These are phyloP conservation scores for Agonopterix subpropinquella DNA, from an alignment of 2,888 invertebrate species.

Conservation along the genomic window DNA sequence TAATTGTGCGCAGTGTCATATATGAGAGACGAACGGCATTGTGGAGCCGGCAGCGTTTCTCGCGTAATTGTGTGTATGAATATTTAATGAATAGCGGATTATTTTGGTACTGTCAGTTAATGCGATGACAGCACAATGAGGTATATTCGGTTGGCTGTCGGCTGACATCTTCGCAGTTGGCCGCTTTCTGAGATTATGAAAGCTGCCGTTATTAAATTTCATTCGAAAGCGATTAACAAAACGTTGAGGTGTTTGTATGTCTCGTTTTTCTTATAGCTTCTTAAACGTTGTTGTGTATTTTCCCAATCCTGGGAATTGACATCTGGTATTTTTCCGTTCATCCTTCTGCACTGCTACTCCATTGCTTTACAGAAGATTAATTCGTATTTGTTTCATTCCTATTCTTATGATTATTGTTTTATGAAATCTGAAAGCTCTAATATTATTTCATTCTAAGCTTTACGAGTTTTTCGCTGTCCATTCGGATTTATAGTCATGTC, in stretches of 20 bases:
- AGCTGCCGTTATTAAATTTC: conserved; percentile 35
- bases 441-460: no score
- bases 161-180: conserved; percentile 40
- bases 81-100: conserved; percentile 65
- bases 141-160: conserved; percentile 53
- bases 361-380: no score
- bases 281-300: no score
- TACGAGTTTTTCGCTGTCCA: no score
- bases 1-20: conserved; percentile 42
- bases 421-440: no score
- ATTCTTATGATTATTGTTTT: no score
- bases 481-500: no score
- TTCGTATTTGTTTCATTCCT: no score
- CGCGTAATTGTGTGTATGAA: conserved; percentile 60
- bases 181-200: conserved; percentile 36
- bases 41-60: conserved; percentile 47
- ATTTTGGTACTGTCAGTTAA: conserved; percentile 70
- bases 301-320: no score
- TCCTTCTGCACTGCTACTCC: no score
- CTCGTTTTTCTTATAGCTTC: no score
- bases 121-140: conserved; percentile 68
- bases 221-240: background rate
- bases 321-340: no score
- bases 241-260: background rate
- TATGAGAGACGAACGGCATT: conserved; percentile 40